Evolutionary conservation across 2,113 vertebrate species (phyloP), one percentile per base, ranked within the genome.

Genomic region (Burhinus bistriatus): DNA sequence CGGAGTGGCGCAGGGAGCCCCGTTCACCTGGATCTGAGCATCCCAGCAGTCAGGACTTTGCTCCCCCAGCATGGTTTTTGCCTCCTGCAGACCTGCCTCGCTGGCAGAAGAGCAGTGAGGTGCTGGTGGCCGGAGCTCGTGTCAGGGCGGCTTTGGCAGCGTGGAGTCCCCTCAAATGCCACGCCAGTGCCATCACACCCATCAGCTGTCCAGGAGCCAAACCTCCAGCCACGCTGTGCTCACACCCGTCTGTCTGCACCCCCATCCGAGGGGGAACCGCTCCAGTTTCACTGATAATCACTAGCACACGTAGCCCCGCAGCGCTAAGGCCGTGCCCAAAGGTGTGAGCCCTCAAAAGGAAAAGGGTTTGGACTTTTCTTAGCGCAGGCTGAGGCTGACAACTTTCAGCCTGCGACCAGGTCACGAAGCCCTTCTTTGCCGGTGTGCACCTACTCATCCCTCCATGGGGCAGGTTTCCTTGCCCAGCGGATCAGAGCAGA

Each of bases 401-500:
- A 2, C 27, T 12, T 40, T 40, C 90, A 62, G 49, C 54, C 78
- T 4, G 20, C 0, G 9, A 12, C 32, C 6, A 34, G 36, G 34
- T 86, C 44, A 6, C 0, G 0, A 11, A 71, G 51, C 9, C 17
- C 52, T 78, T 82, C 47, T 64, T 75, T 59, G 16, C 47, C 1
- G 1, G 9, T 3, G 8, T 18, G 64, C 12, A 30, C 42, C 57
- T 20, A 1, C 58, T 29, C 23, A 6, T 21, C 54, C 47, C 55
- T 59, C 49, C 76, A 0, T 2, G 7, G 93, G 62, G 38, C 81
- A 55, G 71, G 30, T 73, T 83, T 89, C 93, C 84, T 89, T 47
- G 94, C 82, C 87, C 84, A 44, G 19, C 11, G 78, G 93, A 73
- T 94, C 89, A 10, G 72, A 96, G 92, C 96, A 95, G 96, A 92